These are phyloP conservation scores for Trematomus bernacchii DNA, from an alignment of 2,797 vertebrate genomes.

Conservation along the genomic window DNA sequence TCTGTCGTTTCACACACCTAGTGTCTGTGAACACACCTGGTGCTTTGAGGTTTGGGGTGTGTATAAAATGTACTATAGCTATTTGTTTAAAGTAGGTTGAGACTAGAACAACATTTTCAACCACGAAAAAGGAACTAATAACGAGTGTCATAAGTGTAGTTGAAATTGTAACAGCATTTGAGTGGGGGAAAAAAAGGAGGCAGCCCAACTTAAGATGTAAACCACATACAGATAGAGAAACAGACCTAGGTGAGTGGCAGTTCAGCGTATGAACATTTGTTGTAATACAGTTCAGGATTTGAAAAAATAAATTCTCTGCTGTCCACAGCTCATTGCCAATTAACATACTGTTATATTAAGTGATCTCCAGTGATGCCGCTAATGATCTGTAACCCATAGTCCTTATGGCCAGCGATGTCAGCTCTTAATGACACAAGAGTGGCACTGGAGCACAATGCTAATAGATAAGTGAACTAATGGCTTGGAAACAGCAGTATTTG, in stretches of 20 bases:
- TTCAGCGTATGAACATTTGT: slow-evolving; percentile 10
- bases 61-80: too few relatives aligned
- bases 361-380: slow-evolving; percentile 48
- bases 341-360: slow-evolving; percentile 54
- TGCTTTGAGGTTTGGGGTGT: too few relatives aligned
- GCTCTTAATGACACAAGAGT: slow-evolving; percentile 56
- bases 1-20: neutral
- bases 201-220: neutral
- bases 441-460: slow-evolving; percentile 50
- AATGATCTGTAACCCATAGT: slow-evolving; percentile 53
- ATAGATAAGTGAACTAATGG: slow-evolving; percentile 65
- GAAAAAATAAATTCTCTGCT: slow-evolving; percentile 25
- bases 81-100: too few relatives aligned
- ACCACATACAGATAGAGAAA: neutral
- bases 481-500: slow-evolving; percentile 60
- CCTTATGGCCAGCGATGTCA: slow-evolving; percentile 46
- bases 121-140: neutral
- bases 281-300: slow-evolving; percentile 15
- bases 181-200: neutral
- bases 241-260: neutral
- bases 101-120: neutral
- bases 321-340: slow-evolving; percentile 45
- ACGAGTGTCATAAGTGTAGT: too few relatives aligned
- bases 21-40: too few relatives aligned
- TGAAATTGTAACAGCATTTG: neutral